phyloP scores from a whole-genome alignment of 2,888 invertebrate species.

The Cephus pygmeus region DNA sequence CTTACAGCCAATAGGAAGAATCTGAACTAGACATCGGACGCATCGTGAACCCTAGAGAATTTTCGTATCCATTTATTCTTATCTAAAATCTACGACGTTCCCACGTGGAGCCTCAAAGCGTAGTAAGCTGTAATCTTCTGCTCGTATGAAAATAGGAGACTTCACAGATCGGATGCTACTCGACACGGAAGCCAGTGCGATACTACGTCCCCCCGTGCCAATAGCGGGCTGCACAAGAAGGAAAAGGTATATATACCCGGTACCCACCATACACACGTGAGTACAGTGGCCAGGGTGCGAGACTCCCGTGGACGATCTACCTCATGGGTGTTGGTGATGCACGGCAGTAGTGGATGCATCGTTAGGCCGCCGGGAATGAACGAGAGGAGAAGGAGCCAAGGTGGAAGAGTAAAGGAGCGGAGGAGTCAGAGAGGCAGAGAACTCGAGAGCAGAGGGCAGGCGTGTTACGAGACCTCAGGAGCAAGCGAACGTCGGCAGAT shows the following conservation, averaged over 20 bases:
- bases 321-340: neutral
- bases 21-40: neutral
- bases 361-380: neutral
- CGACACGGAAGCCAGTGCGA: neutral
- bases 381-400: neutral
- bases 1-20: neutral
- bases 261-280: neutral
- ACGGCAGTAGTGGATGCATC: neutral
- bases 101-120: neutral
- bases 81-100: neutral
- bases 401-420: conserved; percentile 9
- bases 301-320: neutral
- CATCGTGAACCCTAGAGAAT: neutral
- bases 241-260: neutral
- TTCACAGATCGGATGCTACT: neutral
- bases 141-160: neutral
- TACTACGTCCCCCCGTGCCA: neutral
- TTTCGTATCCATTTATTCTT: neutral
- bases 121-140: neutral
- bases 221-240: neutral
- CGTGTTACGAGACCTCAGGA: conserved; percentile 37
- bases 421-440: conserved; percentile 7
- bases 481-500: conserved; percentile 48
- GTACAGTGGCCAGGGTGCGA: neutral
- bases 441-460: conserved; percentile 40